Evolutionary conservation across 2,113 vertebrate genomes (phyloP).

Genomic region (Gulo gulo): DNA sequence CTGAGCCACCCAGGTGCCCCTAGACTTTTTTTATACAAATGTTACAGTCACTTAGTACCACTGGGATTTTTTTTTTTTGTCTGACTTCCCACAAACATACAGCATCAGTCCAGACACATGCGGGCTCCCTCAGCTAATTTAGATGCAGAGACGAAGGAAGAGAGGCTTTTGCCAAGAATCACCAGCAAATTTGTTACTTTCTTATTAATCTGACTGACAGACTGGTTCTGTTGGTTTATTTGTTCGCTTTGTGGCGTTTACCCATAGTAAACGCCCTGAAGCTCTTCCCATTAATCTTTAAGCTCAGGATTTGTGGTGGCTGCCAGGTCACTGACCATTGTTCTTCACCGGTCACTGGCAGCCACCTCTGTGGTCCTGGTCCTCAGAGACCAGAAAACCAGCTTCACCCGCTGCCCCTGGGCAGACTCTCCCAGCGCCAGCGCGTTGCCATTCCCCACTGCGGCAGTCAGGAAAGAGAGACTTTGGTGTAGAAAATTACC

Average conservation of each 20-base stretch:
- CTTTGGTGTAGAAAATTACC: neutral
- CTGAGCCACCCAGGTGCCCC: too few relatives aligned
- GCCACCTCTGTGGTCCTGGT: neutral
- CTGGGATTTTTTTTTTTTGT: neutral
- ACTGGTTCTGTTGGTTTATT: neutral
- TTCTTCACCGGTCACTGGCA: neutral
- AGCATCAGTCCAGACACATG: neutral
- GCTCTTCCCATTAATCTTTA: neutral
- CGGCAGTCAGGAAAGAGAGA: neutral
- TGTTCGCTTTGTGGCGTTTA: neutral
- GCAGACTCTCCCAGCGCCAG: neutral
- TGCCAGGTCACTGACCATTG: neutral
- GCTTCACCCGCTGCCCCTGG: neutral
- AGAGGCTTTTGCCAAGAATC: neutral
- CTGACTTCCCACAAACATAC: neutral
- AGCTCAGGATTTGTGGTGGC: neutral
- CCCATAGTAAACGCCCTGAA: neutral
- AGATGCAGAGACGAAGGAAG: neutral
- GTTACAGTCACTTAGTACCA: neutral
- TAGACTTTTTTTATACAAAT: too few relatives aligned
- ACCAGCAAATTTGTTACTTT: neutral
- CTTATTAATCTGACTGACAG: neutral
- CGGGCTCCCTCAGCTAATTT: neutral
- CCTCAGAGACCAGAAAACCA: neutral
- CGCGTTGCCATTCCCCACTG: neutral